Percentiles rank a stretch among this genome's conserved stretches.
These are phyloP conservation scores for Hystrix brachyura DNA, from an alignment of 2,113 vertebrate genomes.

Conservation along the genomic window DNA sequence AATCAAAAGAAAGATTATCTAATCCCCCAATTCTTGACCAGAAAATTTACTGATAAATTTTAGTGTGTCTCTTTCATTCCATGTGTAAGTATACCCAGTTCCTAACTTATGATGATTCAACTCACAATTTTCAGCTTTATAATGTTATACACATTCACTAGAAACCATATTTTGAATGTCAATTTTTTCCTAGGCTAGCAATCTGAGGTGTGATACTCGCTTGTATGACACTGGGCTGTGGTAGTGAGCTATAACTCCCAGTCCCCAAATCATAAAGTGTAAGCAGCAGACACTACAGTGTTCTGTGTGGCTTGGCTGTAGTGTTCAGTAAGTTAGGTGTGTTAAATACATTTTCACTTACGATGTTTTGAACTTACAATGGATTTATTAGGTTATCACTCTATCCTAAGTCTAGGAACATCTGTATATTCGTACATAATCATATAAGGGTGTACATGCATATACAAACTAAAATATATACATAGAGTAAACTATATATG, in stretches of 20 bases:
- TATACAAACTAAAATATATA: background rate
- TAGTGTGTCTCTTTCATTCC: background rate
- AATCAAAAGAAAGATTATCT: background rate
- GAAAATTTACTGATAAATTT: slow-evolving; percentile 44
- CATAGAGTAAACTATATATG: background rate
- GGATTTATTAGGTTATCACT: background rate
- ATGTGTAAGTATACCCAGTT: background rate
- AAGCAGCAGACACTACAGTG: background rate
- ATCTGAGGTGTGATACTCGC: background rate
- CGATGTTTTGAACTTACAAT: background rate
- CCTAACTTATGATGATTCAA: background rate
- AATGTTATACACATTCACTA: background rate
- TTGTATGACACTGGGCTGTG: background rate
- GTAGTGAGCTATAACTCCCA: background rate
- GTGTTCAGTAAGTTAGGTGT: background rate
- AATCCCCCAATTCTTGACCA: background rate
- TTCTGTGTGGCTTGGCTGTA: background rate
- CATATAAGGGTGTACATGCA: background rate
- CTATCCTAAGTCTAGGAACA: background rate
- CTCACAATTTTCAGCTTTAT: background rate
- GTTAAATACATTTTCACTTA: background rate
- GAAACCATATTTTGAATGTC: background rate
- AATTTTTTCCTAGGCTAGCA: background rate
- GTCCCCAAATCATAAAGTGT: background rate
- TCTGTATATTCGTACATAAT: background rate